These are phyloP conservation scores for Leiothrix lutea DNA, from an alignment of 2,113 vertebrate species.

Conservation along the genomic window DNA sequence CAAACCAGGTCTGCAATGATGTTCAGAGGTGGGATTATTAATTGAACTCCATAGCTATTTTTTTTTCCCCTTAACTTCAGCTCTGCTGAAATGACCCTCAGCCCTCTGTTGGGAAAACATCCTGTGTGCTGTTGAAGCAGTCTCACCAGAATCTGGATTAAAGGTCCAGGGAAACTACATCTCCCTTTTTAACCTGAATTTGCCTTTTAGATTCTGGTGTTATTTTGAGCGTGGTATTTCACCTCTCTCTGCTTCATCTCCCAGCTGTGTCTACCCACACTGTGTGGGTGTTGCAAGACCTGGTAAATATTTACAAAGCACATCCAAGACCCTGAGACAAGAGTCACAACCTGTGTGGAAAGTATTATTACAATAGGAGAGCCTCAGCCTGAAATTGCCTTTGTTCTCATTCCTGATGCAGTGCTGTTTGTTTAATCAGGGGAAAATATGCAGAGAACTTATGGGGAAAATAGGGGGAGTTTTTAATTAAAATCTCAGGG, in stretches of 20 bases:
- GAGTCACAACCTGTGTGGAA: conserved; percentile 42
- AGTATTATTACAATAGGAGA: conserved; percentile 37
- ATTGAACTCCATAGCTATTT: background rate
- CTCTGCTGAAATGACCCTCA: background rate
- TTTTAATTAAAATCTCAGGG: background rate
- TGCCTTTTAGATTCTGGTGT: background rate
- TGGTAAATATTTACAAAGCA: conserved; percentile 65
- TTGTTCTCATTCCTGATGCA: conserved; percentile 36
- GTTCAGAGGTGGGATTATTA: background rate
- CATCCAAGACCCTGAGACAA: conserved; percentile 37
- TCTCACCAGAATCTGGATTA: background rate
- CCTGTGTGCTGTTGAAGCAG: background rate
- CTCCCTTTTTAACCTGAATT: background rate
- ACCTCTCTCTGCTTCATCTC: conserved; percentile 39
- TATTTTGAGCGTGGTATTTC: conserved; percentile 14
- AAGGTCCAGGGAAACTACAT: background rate
- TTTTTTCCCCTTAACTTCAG: background rate
- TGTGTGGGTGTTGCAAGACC: conserved; percentile 43
- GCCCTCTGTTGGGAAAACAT: background rate
- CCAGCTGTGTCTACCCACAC: background rate
- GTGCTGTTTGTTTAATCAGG: conserved; percentile 4
- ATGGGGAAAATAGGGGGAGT: background rate
- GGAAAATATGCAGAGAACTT: conserved; percentile 9
- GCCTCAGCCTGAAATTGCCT: conserved; percentile 32
- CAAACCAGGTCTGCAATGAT: background rate